These are phyloP conservation scores for Thereuonema tuberculata DNA, from an alignment of 1,140 invertebrate genomes.

Conservation along the genomic window DNA sequence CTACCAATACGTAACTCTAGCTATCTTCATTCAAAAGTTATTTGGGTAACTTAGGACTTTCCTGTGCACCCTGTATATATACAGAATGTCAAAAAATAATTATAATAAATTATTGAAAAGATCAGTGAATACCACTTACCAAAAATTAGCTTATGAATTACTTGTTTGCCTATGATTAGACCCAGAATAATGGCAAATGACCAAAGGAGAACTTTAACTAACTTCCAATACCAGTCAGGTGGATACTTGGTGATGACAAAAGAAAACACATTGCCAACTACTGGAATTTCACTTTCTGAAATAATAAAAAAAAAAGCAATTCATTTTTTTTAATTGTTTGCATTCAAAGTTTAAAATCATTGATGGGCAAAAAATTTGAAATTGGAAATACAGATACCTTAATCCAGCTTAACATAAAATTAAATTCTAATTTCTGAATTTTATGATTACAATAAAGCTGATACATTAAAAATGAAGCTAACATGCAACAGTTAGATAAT, in stretches of 20 bases:
- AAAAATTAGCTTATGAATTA: conserved; percentile 26
- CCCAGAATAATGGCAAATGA: conserved; percentile 28
- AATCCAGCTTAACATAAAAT: too few relatives aligned
- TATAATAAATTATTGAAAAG: neutral
- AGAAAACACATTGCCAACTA: conserved; percentile 41
- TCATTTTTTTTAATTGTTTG: too few relatives aligned
- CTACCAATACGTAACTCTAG: too few relatives aligned
- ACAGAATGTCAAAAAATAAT: too few relatives aligned
- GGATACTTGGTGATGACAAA: conserved; percentile 40
- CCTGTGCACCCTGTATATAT: too few relatives aligned
- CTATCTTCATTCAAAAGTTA: too few relatives aligned
- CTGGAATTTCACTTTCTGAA: conserved; percentile 38
- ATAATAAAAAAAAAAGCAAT: conserved; percentile 11
- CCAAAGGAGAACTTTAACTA: conserved; percentile 37
- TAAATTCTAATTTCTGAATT: too few relatives aligned
- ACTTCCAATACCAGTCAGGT: conserved; percentile 34
- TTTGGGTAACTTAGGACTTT: too few relatives aligned
- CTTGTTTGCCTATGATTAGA: conserved; percentile 29
- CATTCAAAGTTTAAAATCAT: neutral
- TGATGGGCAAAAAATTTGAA: neutral
- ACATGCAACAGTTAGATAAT: too few relatives aligned
- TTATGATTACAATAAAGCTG: too few relatives aligned
- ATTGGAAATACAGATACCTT: too few relatives aligned
- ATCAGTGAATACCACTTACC: conserved; percentile 10
- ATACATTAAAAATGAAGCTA: too few relatives aligned